A percentile compares a stretch with the other conserved stretches of the same genome.
Evolutionary conservation across 2,888 invertebrate species (phyloP).

Genomic region (Cephus sareptanus): DNA sequence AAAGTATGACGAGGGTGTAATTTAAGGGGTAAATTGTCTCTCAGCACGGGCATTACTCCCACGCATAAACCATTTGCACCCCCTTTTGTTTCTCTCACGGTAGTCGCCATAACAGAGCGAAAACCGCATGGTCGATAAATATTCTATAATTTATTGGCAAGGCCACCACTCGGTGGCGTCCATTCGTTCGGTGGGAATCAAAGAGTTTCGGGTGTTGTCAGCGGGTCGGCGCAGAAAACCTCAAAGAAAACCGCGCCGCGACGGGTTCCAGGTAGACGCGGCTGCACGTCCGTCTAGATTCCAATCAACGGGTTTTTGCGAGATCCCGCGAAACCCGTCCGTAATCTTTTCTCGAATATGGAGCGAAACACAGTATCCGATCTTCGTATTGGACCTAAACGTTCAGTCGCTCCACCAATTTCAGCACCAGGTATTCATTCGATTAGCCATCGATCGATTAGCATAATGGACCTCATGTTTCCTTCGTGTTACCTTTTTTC

Average conservation of each 20-base stretch:
- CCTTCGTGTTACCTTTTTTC: not conserved
- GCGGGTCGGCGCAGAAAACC: conserved; percentile 41
- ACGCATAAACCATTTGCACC: too few species aligned
- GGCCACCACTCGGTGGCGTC: conserved; percentile 30
- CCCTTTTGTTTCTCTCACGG: too few species aligned
- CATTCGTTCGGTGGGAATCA: conserved; percentile 55
- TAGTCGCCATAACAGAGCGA: conserved; percentile 15
- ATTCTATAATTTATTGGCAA: conserved; percentile 56
- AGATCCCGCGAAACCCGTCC: conserved; percentile 25
- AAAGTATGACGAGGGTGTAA: too few species aligned
- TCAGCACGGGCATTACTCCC: too few species aligned
- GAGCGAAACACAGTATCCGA: conserved; percentile 27
- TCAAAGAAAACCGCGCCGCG: conserved; percentile 53
- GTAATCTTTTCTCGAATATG: conserved; percentile 30
- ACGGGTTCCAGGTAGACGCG: conserved; percentile 50
- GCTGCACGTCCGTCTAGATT: conserved; percentile 54
- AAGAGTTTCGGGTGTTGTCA: conserved; percentile 58
- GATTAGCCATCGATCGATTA: conserved; percentile 51
- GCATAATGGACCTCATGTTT: conserved; percentile 48
- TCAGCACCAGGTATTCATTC: conserved; percentile 17
- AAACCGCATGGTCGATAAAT: conserved; percentile 50
- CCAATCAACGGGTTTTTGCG: conserved; percentile 59
- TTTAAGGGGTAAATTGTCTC: too few species aligned
- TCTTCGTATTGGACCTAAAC: conserved; percentile 26
- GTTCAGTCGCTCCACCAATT: conserved; percentile 20